Percentiles rank a stretch among this genome's conserved stretches.
phyloP scores from a whole-genome alignment of 92 coral and sea anemone genomes.

The Bergia sp. region DNA sequence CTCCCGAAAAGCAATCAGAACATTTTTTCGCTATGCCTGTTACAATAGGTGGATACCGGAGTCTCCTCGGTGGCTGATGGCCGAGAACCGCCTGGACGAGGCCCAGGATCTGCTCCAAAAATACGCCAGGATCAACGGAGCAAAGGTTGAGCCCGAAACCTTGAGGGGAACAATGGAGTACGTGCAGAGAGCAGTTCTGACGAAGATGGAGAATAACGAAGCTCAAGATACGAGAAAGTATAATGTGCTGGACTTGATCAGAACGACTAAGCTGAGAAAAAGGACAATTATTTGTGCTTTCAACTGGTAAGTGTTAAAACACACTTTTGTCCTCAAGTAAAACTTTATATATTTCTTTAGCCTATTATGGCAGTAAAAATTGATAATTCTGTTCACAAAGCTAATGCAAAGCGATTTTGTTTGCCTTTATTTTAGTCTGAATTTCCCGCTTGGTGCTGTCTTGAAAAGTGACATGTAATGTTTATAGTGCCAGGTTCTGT shows the following conservation, averaged over 20 bases:
- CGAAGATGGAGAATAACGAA: constrained; percentile 23
- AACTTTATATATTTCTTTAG: too few relatives aligned
- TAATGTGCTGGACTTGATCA: constrained; percentile 57
- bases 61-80: constrained; percentile 84
- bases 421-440: too few relatives aligned
- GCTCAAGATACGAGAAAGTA: constrained; percentile 6
- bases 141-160: constrained; percentile 51
- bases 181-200: constrained; percentile 59
- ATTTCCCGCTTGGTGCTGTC: too few relatives aligned
- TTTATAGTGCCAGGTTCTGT: too few relatives aligned
- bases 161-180: constrained; percentile 58
- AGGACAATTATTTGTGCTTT: constrained; percentile 71
- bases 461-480: too few relatives aligned
- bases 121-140: constrained; percentile 72
- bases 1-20: too few relatives aligned
- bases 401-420: too few relatives aligned
- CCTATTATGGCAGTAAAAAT: too few relatives aligned
- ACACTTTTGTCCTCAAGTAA: too few relatives aligned
- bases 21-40: too few relatives aligned
- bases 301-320: constrained; percentile 62
- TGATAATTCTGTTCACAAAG: too few relatives aligned
- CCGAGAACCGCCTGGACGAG: constrained; percentile 74
- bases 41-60: constrained; percentile 71
- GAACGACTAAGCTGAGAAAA: constrained; percentile 68
- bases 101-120: constrained; percentile 61